Evolutionary conservation across 2,113 vertebrate species (phyloP), one percentile per base, ranked within the genome.

Genomic region (Galbula dea): DNA sequence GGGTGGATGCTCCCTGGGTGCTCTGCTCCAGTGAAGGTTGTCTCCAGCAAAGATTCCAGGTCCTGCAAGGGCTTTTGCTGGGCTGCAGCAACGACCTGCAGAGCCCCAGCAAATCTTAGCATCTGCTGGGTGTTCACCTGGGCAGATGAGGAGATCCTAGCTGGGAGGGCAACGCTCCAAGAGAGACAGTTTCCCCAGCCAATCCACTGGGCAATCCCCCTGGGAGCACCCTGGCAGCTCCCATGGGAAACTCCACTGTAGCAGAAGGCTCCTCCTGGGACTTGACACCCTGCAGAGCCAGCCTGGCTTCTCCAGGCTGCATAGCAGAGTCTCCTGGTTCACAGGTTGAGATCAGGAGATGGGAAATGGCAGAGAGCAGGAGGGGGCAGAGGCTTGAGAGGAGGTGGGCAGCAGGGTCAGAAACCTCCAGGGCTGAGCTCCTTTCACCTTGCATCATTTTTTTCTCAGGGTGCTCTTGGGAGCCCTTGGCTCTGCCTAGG

Each of bases 311-410:
- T 43, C 39, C 58, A 48, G 34, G 22, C 14, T 22, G 22, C 24
- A 19, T 62, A 20, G 0, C 0, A 0, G 10, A 7, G 24, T 11
- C 21, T n/a, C 21, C 41, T 6, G 57, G 27, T 24, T 39, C 45
- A 14, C 0, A 0, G 14, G 43, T 29, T 15, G 45, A 49, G 41
- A 21, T 29, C 55, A 22, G 43, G 48, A 85, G 62, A 15, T 39
- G 75, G 74, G 58, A 72, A 48, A 30, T 4, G 24, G 29, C 37
- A 62, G 39, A 37, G 23, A 48, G 32, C 52, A 73, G 68, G 37
- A 30, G 39, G n/a, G 32, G 12, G 41, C 11, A 43, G 41, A 43
- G 41, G 41, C n/a, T n/a, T 0, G 5, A n/a, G 26, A 49, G 66
- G 32, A 77, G 37, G 36, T 8, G 30, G 39, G 45, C 21, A 65